These are phyloP conservation scores for Bolinopsis microptera DNA, from an alignment of 37 sponge, comb jelly and placozoan genomes.

Conservation along the genomic window DNA sequence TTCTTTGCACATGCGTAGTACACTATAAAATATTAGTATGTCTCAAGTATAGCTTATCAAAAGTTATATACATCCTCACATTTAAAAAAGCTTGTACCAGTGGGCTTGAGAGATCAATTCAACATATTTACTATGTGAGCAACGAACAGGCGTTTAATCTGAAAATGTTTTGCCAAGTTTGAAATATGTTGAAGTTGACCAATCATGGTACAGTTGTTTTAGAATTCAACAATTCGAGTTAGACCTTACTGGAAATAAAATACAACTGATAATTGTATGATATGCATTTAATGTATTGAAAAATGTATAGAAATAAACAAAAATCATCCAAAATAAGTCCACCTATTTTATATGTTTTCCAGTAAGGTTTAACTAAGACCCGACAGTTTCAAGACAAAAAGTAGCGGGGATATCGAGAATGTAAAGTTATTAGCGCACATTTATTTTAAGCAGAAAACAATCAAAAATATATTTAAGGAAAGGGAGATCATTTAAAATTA, in stretches of 20 bases:
- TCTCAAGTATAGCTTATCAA: neutral
- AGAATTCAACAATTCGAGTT: neutral
- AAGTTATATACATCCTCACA: neutral
- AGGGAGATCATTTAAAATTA: neutral
- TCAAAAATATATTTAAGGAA: neutral
- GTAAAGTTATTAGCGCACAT: neutral
- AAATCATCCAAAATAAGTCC: neutral
- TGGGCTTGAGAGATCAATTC: neutral
- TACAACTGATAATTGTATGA: too few relatives aligned
- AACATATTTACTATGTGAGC: too few relatives aligned
- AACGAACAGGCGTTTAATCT: too few relatives aligned
- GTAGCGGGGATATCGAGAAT: neutral
- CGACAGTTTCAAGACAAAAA: neutral
- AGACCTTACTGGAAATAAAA: neutral
- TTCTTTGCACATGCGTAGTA: neutral
- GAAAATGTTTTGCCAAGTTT: too few relatives aligned
- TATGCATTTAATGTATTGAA: too few relatives aligned
- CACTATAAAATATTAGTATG: neutral
- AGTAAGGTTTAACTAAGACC: neutral
- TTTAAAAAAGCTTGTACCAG: neutral
- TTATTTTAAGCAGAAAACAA: neutral
- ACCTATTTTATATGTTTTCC: neutral
- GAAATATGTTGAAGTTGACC: neutral
- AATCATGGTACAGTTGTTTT: neutral
- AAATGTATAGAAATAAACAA: too few relatives aligned